Evolutionary conservation across 1,140 invertebrate genomes (phyloP).

Genomic region (Drosophila auraria): DNA sequence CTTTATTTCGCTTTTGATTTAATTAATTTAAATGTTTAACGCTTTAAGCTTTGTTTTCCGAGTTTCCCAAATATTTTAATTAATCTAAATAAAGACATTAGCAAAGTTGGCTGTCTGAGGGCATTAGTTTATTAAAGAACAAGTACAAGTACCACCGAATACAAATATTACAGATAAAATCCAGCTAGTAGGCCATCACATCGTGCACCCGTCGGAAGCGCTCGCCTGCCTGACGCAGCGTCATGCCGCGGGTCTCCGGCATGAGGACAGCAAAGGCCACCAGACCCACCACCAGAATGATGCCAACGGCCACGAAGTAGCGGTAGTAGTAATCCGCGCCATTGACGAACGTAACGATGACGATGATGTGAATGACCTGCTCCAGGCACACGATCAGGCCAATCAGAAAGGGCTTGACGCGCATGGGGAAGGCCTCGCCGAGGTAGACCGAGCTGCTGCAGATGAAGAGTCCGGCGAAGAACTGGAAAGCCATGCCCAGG

Average conservation of each 20-base stretch:
- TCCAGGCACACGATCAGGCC: conserved; percentile 64
- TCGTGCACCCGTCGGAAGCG: conserved; percentile 55
- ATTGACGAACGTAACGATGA: conserved; percentile 38
- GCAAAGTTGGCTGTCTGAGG: neutral
- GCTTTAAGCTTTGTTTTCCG: too few relatives aligned
- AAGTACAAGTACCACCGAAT: neutral
- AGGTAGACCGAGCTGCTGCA: conserved; percentile 57
- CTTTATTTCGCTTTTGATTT: too few relatives aligned
- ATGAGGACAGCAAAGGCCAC: conserved; percentile 55
- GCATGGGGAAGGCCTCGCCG: conserved; percentile 69
- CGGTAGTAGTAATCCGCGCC: neutral
- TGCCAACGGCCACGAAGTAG: conserved; percentile 63
- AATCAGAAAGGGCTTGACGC: conserved; percentile 56
- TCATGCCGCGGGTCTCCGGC: conserved; percentile 66
- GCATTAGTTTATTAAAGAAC: conserved; percentile 24
- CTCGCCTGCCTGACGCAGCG: conserved; percentile 59
- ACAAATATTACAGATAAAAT: neutral
- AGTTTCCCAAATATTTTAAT: too few relatives aligned
- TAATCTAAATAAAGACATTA: neutral
- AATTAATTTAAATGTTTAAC: too few relatives aligned
- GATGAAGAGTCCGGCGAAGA: conserved; percentile 68
- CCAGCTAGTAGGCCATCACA: conserved; percentile 37
- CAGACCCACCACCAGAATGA: conserved; percentile 55
- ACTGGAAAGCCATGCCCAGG: conserved; percentile 63
- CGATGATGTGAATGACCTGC: conserved; percentile 69